Conservation (phyloP, 2,797 vertebrate species). For the Malurus leucopterus region DNA sequence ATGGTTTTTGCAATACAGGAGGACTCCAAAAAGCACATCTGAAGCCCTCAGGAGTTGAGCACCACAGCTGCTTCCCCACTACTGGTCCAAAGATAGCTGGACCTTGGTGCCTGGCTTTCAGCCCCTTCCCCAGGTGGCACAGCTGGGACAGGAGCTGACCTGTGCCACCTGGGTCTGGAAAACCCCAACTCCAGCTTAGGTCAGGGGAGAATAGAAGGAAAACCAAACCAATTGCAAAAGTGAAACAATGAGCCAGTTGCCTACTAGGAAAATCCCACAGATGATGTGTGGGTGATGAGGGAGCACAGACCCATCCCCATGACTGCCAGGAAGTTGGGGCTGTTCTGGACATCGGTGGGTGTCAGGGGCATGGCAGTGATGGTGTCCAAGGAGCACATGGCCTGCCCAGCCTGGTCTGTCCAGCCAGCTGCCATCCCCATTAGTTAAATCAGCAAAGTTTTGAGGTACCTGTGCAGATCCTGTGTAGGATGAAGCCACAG, state of each 20-base stretch:
- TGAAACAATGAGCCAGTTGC: not conserved
- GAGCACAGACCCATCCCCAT: not conserved
- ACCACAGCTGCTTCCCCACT: not conserved
- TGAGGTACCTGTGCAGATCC: accelerated
- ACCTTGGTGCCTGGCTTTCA: not conserved
- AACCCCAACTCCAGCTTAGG: not conserved
- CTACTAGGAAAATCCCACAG: not conserved
- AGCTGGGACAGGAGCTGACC: not conserved
- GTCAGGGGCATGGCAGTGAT: accelerated
- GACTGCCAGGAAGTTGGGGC: not conserved
- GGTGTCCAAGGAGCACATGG: accelerated
- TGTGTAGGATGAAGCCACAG: not conserved
- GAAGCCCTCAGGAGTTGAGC: not conserved
- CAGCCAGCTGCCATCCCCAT: accelerated
- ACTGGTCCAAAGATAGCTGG: not conserved
- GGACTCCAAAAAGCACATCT: accelerated
- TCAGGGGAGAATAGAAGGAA: not conserved
- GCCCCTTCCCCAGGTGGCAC: not conserved
- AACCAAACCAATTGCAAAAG: not conserved
- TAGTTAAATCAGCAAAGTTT: accelerated
- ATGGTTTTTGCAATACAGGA: not conserved
- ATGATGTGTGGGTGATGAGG: accelerated
- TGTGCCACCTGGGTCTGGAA: not conserved
- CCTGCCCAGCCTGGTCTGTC: not conserved
- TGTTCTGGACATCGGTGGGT: accelerated